These are phyloP conservation scores for Melanocharis versteri DNA, from an alignment of 2,113 vertebrate species.

Conservation along the genomic window DNA sequence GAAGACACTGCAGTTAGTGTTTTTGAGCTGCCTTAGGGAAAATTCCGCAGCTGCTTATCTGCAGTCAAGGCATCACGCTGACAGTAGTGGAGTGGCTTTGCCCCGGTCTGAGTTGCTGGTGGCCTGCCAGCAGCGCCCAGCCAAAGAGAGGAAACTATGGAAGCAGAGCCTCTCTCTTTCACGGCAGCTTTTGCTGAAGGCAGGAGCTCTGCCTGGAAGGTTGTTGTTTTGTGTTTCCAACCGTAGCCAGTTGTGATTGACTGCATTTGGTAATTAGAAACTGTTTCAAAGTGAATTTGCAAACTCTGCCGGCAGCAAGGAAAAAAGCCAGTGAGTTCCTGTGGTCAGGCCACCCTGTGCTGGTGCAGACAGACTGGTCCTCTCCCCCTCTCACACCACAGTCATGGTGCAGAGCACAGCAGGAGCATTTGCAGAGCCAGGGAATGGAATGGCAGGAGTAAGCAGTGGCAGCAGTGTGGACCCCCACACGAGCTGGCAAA, in stretches of 20 bases:
- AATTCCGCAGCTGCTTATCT: not conserved
- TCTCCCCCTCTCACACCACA: not conserved
- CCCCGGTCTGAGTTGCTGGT: not conserved
- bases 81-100: not conserved
- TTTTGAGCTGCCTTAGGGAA: not conserved
- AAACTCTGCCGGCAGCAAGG: not conserved
- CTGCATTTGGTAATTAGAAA: not conserved
- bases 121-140: not conserved
- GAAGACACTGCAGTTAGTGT: too few species aligned
- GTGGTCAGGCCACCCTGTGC: not conserved
- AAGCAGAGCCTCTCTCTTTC: not conserved
- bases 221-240: not conserved
- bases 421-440: not conserved
- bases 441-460: not conserved
- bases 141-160: not conserved
- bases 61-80: not conserved
- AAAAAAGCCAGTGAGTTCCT: not conserved
- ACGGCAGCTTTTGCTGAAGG: not conserved
- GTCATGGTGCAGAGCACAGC: not conserved
- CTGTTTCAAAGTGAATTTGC: not conserved
- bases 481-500: rapidly evolving
- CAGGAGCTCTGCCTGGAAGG: not conserved
- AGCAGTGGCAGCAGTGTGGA: not conserved
- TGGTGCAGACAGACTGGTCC: not conserved
- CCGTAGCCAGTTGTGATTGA: not conserved